Base-by-base conservation (phyloP, 2,113 vertebrate genomes). In the Macquaria ambigua region DNA sequence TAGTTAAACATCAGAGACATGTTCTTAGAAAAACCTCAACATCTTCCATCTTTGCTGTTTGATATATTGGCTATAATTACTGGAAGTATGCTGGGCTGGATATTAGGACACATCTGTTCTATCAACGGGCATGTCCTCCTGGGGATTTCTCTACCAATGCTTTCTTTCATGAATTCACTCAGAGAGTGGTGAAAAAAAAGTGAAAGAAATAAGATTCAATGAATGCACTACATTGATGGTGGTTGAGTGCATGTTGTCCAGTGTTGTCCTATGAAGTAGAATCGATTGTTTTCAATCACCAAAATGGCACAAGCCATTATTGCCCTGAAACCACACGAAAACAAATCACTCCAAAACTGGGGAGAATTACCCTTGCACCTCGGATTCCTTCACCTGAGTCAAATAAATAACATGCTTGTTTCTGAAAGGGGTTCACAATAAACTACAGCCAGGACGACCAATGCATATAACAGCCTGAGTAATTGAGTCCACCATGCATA, bases 401-500 rank as follows among this genome's bases (percentile, higher is more conserved):
- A 68, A 83, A 94, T 91, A 91, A 93, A 92, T 92, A 86, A 84
- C 56, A 6, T 0, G n/a, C 73, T 83, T 70, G 81, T 90, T 93
- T 86, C 70, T 77, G 72, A 82, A 81, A 71, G 59, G 21, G 79
- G 75, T n/a, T 75, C 72, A 70, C n/a, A 43, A 67, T 76, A 83
- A 89, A 85, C 87, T 74, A 71, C 23, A 73, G 56, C 74, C 52
- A 21, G 61, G 66, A 84, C 37, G 25, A 77, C 53, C 56, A 53
- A 16, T 82, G 66, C 28, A 56, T 85, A 78, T 87, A 90, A 89
- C 90, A 90, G 55, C 5, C 77, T 77, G 71, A 92, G 90, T 87
- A 91, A 93, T 89, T 93, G 88, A 91, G 92, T 91, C 78, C 76
- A 85, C 81, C 69, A 70, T 91, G 88, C 89, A 93, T 93, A 94